phyloP scores from a whole-genome alignment of 2,113 vertebrate species.

The Okapia johnstoni region DNA sequence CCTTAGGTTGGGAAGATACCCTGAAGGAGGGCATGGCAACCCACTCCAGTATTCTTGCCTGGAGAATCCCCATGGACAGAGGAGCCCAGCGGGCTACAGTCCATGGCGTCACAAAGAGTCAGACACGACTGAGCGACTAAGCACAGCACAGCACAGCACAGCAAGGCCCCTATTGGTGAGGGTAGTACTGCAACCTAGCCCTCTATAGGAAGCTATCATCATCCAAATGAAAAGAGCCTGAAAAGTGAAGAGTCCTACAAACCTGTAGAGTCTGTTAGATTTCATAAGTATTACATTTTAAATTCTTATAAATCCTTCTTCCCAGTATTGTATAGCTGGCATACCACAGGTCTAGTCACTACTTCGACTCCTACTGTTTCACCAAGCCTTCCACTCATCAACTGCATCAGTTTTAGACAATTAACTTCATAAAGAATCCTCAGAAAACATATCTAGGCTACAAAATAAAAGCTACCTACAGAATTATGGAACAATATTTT shows the following conservation, averaged over 20 bases:
- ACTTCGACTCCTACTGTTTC: background rate
- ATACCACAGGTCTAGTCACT: background rate
- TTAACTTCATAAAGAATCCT: background rate
- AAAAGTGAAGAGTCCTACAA: background rate
- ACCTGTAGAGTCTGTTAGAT: background rate
- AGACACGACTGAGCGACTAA: background rate
- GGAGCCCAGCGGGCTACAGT: fast-evolving
- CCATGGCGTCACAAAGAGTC: background rate
- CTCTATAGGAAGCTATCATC: background rate
- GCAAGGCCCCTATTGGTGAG: background rate
- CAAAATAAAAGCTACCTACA: background rate
- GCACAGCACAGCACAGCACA: background rate
- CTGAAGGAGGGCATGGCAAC: background rate
- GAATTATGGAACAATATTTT: background rate
- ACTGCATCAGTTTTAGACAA: background rate
- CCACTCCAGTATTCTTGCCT: background rate
- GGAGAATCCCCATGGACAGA: background rate
- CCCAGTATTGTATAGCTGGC: background rate
- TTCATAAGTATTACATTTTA: background rate
- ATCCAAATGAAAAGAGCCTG: background rate
- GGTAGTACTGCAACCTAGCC: background rate
- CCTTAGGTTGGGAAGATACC: background rate
- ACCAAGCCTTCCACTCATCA: background rate
- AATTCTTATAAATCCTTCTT: background rate
- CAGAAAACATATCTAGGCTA: background rate